Percentiles rank a stretch among this genome's conserved stretches.
These are phyloP conservation scores for Leptinotarsa rubiginosa DNA, from an alignment of 2,888 invertebrate genomes.

Conservation along the genomic window DNA sequence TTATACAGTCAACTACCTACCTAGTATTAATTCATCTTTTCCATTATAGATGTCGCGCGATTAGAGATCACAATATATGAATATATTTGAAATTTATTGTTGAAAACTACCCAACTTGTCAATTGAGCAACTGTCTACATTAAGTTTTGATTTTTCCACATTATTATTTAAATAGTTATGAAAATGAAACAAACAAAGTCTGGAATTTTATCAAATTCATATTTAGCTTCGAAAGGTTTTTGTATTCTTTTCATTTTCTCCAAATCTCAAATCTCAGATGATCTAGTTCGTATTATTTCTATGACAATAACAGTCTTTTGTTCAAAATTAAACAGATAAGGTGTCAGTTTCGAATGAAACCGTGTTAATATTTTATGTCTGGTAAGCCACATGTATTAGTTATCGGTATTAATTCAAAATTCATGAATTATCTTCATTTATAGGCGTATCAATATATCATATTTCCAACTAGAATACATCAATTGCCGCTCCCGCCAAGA, in stretches of 20 bases:
- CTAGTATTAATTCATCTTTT: no score
- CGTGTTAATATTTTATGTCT: not conserved
- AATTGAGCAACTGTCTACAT: not conserved
- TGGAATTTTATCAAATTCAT: no score
- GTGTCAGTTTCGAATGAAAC: constrained; percentile 24
- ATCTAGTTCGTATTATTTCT: constrained; percentile 34
- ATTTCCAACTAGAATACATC: not conserved
- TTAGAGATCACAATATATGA: no score
- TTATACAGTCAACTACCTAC: no score
- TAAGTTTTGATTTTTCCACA: no score
- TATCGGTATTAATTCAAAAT: not conserved
- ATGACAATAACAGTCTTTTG: constrained; percentile 37
- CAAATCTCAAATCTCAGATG: constrained; percentile 4
- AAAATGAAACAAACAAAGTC: not conserved
- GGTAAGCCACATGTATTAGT: not conserved
- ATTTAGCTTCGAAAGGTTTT: no score
- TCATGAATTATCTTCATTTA: not conserved
- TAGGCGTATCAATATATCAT: not conserved
- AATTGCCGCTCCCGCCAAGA: constrained; percentile 8
- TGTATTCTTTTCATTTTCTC: constrained; percentile 4
- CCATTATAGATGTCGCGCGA: no score
- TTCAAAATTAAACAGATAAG: constrained; percentile 30
- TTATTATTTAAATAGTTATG: no score
- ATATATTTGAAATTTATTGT: not conserved
- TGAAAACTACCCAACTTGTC: not conserved